A percentile compares a stretch with the other conserved stretches of the same genome.
Evolutionary conservation across 2,113 vertebrate species (phyloP).

Genomic region (Sylvietta virens): DNA sequence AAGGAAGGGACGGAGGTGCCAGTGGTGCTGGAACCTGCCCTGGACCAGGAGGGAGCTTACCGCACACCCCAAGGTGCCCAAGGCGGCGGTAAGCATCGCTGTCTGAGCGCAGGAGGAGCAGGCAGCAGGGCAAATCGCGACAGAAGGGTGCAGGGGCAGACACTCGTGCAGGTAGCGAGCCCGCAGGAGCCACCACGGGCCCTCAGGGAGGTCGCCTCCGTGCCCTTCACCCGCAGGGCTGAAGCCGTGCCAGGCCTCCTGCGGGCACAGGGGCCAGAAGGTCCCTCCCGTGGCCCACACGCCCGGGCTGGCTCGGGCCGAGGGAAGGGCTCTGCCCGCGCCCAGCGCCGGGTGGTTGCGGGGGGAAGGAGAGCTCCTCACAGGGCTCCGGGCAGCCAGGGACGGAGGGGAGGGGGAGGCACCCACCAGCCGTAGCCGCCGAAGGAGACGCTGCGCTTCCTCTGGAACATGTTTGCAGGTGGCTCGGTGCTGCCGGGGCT

Average conservation of each 20-base stretch:
- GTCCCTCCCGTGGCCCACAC: rapidly evolving
- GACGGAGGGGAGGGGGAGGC: neutral
- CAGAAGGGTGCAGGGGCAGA: neutral
- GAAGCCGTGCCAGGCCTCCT: neutral
- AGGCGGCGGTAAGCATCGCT: rapidly evolving
- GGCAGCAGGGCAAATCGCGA: rapidly evolving
- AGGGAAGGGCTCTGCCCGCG: neutral
- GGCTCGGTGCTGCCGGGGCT: neutral
- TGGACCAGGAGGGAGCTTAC: rapidly evolving
- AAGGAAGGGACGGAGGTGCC: rapidly evolving
- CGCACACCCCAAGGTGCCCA: rapidly evolving
- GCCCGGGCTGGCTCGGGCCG: rapidly evolving
- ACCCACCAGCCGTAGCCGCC: slow-evolving; percentile 94
- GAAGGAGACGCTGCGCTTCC: slow-evolving; percentile 92
- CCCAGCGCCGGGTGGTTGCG: rapidly evolving
- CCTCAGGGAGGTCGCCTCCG: rapidly evolving
- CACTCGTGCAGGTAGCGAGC: rapidly evolving
- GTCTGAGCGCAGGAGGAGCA: rapidly evolving
- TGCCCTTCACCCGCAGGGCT: rapidly evolving
- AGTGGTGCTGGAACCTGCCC: rapidly evolving
- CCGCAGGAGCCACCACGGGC: rapidly evolving
- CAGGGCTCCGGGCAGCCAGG: rapidly evolving
- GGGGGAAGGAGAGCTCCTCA: neutral
- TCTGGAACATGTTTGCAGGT: slow-evolving; percentile 79
- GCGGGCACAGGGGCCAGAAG: rapidly evolving